Base-by-base conservation (phyloP, 2,888 invertebrate genomes). In the Silvanus unidentatus region DNA sequence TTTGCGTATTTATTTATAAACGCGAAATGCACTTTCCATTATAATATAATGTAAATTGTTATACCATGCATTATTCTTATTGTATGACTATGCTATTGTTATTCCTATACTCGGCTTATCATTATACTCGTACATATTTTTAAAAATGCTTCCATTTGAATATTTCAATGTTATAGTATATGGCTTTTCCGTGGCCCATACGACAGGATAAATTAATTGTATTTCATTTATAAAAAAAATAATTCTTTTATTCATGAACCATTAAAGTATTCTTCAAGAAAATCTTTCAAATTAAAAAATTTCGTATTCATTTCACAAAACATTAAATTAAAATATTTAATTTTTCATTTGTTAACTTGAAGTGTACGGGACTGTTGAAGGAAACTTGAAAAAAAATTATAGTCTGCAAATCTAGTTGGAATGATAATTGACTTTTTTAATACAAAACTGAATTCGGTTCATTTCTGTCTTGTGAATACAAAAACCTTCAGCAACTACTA, bases 381-480 rank as follows among this genome's bases (percentile, higher is more conserved):
- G 40, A 44, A 36, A n/a, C n/a, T n/a, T n/a, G n/a, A 48, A 50
- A 43, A 47, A 47, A 44, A 42, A 39, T 35, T 32, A 30, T 37
- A 47, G 37, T 42, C 44, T 35, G 45, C 35, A 49, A 51, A 52
- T 47, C 45, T 47, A 45, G 40, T 38, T 39, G 47, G 60, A 55
- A 59, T 57, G 55, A 50, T 55, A 59, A 60, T 60, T 53, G 57
- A 49, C 53, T 58, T 60, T 58, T n/a, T 59, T 57, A 53, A 57
- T 53, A 54, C 51, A 45, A 48, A 54, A 52, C 53, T 54, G 48
- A 58, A 59, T 59, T 56, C 51, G 45, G 46, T 46, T 48, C 42
- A 43, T 43, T 45, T 43, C 45, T 3, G 8, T 14, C 44, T 38
- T 43, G 43, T 49, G 55, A 55, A 58, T 55, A 52, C 54, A 47